A percentile compares a stretch with the other conserved stretches of the same genome.
phyloP scores from a whole-genome alignment of 2,888 invertebrate species.

The Pocota personata region DNA sequence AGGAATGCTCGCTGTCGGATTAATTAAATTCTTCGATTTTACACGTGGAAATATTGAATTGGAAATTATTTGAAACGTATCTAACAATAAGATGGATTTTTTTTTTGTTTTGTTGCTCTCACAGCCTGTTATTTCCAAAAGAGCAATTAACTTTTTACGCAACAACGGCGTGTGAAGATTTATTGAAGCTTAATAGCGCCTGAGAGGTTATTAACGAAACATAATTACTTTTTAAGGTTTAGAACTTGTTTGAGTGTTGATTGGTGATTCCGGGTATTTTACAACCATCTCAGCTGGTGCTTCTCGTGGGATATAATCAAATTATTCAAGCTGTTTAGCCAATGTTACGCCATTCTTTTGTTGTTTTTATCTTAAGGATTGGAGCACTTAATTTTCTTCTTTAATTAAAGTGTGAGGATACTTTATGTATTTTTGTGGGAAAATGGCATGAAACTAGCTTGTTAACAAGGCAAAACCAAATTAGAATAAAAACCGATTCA shows the following conservation, averaged over 20 bases:
- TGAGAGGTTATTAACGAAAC: constrained; percentile 12
- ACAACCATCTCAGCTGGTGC: neutral
- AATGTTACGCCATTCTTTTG: neutral
- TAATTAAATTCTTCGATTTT: neutral
- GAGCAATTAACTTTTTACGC: constrained; percentile 22
- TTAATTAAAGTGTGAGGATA: neutral
- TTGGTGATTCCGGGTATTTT: constrained; percentile 2
- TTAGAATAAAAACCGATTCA: no score
- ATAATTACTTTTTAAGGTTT: constrained; percentile 12
- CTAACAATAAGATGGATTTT: neutral
- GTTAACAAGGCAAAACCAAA: no score
- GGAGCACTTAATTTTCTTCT: neutral
- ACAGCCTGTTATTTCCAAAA: neutral
- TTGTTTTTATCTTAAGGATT: neutral
- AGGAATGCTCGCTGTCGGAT: neutral
- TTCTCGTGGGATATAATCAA: neutral
- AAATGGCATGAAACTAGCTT: no score
- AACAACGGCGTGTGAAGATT: constrained; percentile 4
- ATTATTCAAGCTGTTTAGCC: neutral
- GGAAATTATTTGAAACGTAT: neutral
- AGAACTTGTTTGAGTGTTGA: constrained; percentile 28
- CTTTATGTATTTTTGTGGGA: neutral
- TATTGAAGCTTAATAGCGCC: constrained; percentile 14
- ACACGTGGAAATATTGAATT: neutral
- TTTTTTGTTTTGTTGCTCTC: neutral